Evolutionary conservation across 2,797 vertebrate species (phyloP).

Genomic region (Rhabdophis nuchalis): DNA sequence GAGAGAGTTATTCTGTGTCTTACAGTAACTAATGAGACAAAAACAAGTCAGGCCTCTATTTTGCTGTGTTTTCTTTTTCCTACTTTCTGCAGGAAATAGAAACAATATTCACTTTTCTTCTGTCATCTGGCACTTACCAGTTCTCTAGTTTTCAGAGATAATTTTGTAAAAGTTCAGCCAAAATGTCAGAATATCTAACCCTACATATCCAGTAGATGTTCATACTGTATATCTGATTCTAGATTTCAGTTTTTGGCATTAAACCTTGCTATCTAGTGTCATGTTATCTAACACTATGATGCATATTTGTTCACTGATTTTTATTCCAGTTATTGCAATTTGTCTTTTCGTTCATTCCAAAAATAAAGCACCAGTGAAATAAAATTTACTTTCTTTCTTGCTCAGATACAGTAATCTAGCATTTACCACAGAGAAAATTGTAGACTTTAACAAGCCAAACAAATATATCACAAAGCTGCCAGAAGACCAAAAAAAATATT

Average conservation of each 20-base stretch:
- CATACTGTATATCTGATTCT: background rate
- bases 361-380: background rate
- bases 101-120: background rate
- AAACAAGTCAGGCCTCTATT: background rate
- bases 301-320: background rate
- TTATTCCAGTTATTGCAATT: background rate
- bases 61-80: background rate
- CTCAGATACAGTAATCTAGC: background rate
- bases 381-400: background rate
- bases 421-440: slow-evolving; percentile 19
- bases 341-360: background rate
- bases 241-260: background rate
- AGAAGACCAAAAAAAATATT: slow-evolving; percentile 15
- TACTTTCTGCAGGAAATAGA: background rate
- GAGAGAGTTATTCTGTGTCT: background rate
- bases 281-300: background rate
- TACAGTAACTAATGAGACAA: background rate
- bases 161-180: background rate
- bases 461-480: slow-evolving; percentile 20
- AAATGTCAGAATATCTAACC: background rate
- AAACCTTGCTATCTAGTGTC: background rate
- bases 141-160: background rate
- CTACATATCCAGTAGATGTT: background rate
- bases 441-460: slow-evolving; percentile 3
- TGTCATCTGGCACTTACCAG: background rate